A percentile compares a stretch with the other conserved stretches of the same genome.
Evolutionary conservation across 2,797 vertebrate genomes (phyloP).

Genomic region (Sebastes vulpes): DNA sequence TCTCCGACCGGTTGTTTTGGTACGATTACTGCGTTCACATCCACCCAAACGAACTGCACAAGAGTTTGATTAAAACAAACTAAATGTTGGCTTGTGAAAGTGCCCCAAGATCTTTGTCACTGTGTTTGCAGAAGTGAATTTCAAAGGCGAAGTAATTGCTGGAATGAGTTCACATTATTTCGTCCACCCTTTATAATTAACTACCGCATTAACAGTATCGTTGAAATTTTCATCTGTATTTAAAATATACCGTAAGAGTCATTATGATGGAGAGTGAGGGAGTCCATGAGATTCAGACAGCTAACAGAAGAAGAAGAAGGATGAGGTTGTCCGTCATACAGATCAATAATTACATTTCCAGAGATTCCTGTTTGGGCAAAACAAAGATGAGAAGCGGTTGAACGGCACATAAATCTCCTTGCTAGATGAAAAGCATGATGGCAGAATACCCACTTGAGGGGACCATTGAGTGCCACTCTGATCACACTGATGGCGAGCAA

Average conservation of each 20-base stretch:
- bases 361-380: not conserved
- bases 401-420: constrained; percentile 17
- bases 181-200: not conserved
- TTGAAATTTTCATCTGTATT: not conserved
- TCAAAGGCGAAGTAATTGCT: not conserved
- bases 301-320: not conserved
- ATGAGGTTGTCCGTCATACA: not conserved
- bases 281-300: not conserved
- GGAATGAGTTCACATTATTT: not conserved
- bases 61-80: too few relatives aligned
- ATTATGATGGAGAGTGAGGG: not conserved
- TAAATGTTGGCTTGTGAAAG: too few relatives aligned
- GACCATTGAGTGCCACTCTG: constrained; percentile 31
- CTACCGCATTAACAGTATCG: not conserved
- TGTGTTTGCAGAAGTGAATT: not conserved
- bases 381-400: constrained; percentile 14
- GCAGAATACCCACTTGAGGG: constrained; percentile 32
- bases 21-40: too few relatives aligned
- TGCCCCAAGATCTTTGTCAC: not conserved
- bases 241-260: not conserved
- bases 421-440: constrained; percentile 31
- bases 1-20: too few relatives aligned
- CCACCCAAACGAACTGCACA: too few relatives aligned
- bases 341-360: constrained; percentile 12
- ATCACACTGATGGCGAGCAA: constrained; percentile 27